Conservation (phyloP, 2,113 vertebrate species). For the Gracilinanus agilis region DNA sequence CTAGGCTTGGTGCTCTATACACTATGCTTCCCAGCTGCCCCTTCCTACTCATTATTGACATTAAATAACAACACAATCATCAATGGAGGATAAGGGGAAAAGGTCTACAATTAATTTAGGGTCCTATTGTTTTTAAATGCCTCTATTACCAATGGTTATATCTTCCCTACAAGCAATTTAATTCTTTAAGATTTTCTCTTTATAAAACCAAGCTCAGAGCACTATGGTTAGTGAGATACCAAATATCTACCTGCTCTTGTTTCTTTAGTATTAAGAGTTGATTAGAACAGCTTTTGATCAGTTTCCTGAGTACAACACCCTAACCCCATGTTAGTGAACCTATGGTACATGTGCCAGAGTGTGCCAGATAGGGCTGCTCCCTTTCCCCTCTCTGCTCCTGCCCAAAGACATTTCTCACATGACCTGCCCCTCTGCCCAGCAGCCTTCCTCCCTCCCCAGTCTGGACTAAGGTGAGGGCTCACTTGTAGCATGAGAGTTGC, state of each 20-base stretch:
- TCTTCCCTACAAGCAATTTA: slow-evolving; percentile 1
- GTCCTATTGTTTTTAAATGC: slow-evolving; percentile 26
- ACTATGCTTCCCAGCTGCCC: no score
- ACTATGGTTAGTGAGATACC: background rate
- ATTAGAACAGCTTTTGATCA: background rate
- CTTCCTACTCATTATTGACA: background rate
- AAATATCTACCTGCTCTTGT: background rate
- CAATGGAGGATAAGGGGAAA: background rate
- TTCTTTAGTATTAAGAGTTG: background rate
- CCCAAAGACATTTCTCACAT: no score
- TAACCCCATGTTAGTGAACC: no score
- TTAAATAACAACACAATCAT: background rate
- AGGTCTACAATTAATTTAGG: background rate
- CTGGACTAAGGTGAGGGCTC: no score
- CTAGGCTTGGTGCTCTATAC: no score
- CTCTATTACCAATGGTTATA: slow-evolving; percentile 21
- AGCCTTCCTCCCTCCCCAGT: no score
- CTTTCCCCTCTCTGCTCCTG: no score
- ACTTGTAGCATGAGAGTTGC: no score
- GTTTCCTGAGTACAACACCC: background rate
- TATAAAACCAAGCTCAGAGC: background rate
- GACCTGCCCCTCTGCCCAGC: no score
- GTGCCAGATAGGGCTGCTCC: no score
- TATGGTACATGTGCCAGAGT: no score
- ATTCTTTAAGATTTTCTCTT: slow-evolving; percentile 25